Evolutionary conservation across 1,140 invertebrate species (phyloP), one percentile per base, ranked within the genome.

Genomic region (Caenorhabditis remanei): DNA sequence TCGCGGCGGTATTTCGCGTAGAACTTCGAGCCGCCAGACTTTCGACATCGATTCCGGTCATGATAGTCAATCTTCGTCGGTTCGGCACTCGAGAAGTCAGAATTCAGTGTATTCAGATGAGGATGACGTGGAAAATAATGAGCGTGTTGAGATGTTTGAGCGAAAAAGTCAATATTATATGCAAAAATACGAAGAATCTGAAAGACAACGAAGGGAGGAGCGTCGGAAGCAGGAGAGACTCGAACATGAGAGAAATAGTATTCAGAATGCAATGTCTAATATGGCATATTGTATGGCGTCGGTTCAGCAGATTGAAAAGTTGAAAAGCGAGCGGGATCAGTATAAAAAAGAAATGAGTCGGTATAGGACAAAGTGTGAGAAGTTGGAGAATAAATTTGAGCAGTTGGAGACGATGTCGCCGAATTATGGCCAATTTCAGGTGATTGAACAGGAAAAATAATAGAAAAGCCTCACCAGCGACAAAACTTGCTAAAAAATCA

Each of bases 281-380:
- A 79, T 79, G 46, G 71, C 71, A 13, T 79, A 50, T 14, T 79
- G 71, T 50, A 79, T 79, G 71, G 71, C 71, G n/a, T 79, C 71
- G 4, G 71, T 50, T 13, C 46, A 79, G 24, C 71, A 79, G 19
- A 48, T 79, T n/a, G 71, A 79, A 19, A 46, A 79, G n/a, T 14
- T 79, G 71, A 79, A 79, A 79, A 50, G 14, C 46, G 71, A 79
- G 19, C 4, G 71, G 21, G 71, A 79, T 50, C 71, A 79, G 46
- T 79, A 53, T 24, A 21, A 24, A 13, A 79, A 79, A 14, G 71
- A 79, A 14, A 24, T 50, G 71, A 53, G 46, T 21, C 71, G 71
- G 71, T 79, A 79, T 50, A 79, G 53, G 21, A 53, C 19, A 4
- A 50, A 43, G 24, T 79, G 46, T 14, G 71, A 79, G 46, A 48